Evolutionary conservation across 1,140 invertebrate species (phyloP), one percentile per base, ranked within the genome.

Genomic region (Drosophila quadrilineata): DNA sequence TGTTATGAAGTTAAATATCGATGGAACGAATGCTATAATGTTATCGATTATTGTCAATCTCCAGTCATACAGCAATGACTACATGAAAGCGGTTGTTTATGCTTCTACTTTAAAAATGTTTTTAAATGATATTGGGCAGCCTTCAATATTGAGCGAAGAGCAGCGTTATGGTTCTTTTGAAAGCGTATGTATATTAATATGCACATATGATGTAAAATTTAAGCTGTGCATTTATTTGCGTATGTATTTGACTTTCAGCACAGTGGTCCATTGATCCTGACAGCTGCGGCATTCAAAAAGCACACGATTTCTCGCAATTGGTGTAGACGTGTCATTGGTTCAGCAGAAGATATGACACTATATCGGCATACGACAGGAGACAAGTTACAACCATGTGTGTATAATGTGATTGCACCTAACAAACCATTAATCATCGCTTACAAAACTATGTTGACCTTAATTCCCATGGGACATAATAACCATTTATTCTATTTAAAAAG

Each of bases 51-150:
- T n/a, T n/a, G n/a, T n/a, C n/a, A n/a, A n/a, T n/a, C n/a, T n/a
- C n/a, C n/a, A n/a, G n/a, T n/a, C n/a, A n/a, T n/a, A n/a, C n/a
- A n/a, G n/a, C n/a, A n/a, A n/a, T n/a, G n/a, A n/a, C n/a, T n/a
- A n/a, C n/a, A n/a, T n/a, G n/a, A n/a, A n/a, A n/a, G n/a, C n/a
- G n/a, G n/a, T 28, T 19, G 9, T 35, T n/a, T 22, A 10, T 26
- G 10, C 33, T 9, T 8, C n/a, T 14, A 0, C 3, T 1, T 8
- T 12, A 40, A 56, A 6, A n/a, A 82, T 82, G 77, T 82, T 70
- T 84, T 59, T 82, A 29, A 82, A 82, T 52, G 64, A 59, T 14
- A 9, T 84, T 9, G 77, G 77, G 0, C 73, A 84, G n/a, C 76
- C 76, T 0, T 21, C 58, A 4, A 70, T 84, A 28, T 12, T 82